A percentile compares a stretch with the other conserved stretches of the same genome.
Conservation (phyloP, 2,797 vertebrate species). For the Pteronotus mesoamericanus region DNA sequence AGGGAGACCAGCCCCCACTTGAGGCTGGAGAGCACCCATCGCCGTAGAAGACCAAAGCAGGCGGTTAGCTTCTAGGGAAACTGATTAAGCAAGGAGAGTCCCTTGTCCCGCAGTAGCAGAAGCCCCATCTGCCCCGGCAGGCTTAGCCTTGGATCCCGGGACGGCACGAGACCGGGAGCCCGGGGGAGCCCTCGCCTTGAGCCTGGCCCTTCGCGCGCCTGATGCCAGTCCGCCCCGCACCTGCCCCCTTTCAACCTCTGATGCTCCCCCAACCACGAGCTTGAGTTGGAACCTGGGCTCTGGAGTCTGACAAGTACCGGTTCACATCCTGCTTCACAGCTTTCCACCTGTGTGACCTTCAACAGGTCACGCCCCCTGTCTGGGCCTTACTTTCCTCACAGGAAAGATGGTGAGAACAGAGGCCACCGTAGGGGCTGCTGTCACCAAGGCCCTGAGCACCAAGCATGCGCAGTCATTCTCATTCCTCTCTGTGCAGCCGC, state of each 20-base stretch:
- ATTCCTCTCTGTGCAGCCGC: background rate
- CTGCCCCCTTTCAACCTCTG: background rate
- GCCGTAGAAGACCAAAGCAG: background rate
- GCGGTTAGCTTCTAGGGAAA: background rate
- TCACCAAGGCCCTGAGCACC: rapidly evolving
- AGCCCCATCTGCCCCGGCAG: background rate
- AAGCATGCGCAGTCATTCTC: rapidly evolving
- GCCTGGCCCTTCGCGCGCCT: background rate
- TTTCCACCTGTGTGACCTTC: background rate
- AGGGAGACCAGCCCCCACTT: background rate
- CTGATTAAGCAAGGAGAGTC: background rate
- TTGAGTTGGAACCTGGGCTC: background rate
- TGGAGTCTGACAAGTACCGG: background rate
- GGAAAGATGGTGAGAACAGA: background rate
- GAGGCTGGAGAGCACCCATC: background rate
- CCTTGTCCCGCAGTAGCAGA: background rate
- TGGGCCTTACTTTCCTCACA: background rate
- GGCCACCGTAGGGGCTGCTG: background rate
- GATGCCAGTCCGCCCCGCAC: rapidly evolving
- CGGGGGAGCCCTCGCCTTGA: rapidly evolving
- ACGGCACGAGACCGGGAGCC: background rate
- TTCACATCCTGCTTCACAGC: background rate
- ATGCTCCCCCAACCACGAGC: background rate
- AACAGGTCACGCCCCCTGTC: background rate
- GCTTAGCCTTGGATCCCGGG: background rate